Evolutionary conservation across 2,113 vertebrate genomes (phyloP), one percentile per base, ranked within the genome.

Genomic region (Callorhinus ursinus): DNA sequence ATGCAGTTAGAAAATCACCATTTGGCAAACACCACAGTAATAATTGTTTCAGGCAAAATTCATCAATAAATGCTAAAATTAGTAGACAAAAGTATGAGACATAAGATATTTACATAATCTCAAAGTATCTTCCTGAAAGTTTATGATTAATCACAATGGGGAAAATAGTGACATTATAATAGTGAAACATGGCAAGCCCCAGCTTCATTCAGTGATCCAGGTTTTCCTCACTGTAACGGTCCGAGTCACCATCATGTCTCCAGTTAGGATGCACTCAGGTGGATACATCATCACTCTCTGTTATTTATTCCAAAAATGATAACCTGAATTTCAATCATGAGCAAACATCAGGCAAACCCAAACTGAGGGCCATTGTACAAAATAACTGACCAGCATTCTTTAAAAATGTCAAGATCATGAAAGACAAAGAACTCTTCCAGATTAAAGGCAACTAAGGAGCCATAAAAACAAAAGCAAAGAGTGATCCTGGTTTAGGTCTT

Each of bases 261-360:
- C 33, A 7, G 4, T 86, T 69, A 42, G 7, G 21, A 67, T 26
- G 14, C 9, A 5, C 7, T 87, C 63, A 72, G n/a, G 42, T 55
- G 36, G 16, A 49, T 39, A 72, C 0, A 53, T 11, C 13, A 57
- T 63, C 14, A 16, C 22, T 83, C 33, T 77, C 28, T 59, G 36
- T 11, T 74, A 53, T 90, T 92, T 88, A 14, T 67, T 67, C 88
- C 19, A 42, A 94, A 96, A 94, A 65, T 14, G 7, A 42, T 28
- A 83, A 83, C 24, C 57, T 74, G 28, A 71, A 36, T 80, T 90
- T 94, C 84, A 71, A 94, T 88, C n/a, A 81, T 67, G 71, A 77
- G 15, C 36, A 94, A 88, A 55, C 53, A 63, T 53, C 39, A 94
- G 61, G 26, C 21, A 63, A 96, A 83, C 42, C 39, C 65, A 92